phyloP scores from a whole-genome alignment of 2,797 vertebrate genomes.

The Dromococcyx pavoninus region DNA sequence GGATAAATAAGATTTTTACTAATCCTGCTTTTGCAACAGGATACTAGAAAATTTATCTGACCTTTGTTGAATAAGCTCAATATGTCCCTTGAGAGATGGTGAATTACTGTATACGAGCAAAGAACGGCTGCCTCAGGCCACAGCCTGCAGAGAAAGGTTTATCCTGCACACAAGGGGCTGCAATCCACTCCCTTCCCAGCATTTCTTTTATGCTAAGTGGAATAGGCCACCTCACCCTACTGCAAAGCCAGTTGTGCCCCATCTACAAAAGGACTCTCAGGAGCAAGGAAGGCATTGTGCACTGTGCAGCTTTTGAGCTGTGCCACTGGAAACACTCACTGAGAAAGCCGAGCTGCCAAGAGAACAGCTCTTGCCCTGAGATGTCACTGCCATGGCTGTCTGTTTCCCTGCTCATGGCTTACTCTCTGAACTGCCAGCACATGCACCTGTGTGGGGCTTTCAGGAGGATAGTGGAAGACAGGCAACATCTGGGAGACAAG shows the following conservation, averaged over 20 bases:
- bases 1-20: constrained; percentile 54
- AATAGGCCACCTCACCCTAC: not conserved
- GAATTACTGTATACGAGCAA: constrained; percentile 31
- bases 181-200: not conserved
- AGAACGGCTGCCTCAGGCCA: not conserved
- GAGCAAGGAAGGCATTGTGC: fast-evolving
- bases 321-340: not conserved
- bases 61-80: constrained; percentile 64
- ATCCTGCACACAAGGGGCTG: not conserved
- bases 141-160: not conserved
- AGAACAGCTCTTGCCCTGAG: not conserved
- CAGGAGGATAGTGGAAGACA: not conserved
- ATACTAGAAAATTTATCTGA: constrained; percentile 64
- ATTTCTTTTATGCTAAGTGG: not conserved
- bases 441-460: not conserved
- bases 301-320: not conserved
- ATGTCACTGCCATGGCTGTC: not conserved
- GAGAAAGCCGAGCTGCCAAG: not conserved
- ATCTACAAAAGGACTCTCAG: not conserved
- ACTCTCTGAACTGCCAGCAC: not conserved
- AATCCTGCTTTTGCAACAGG: constrained; percentile 54
- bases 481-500: not conserved
- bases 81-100: constrained; percentile 7
- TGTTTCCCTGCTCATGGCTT: not conserved
- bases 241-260: not conserved